Percentiles rank a stretch among this genome's conserved stretches.
Conservation (phyloP, 1,140 invertebrate genomes). For the Diachasma alloeum region DNA sequence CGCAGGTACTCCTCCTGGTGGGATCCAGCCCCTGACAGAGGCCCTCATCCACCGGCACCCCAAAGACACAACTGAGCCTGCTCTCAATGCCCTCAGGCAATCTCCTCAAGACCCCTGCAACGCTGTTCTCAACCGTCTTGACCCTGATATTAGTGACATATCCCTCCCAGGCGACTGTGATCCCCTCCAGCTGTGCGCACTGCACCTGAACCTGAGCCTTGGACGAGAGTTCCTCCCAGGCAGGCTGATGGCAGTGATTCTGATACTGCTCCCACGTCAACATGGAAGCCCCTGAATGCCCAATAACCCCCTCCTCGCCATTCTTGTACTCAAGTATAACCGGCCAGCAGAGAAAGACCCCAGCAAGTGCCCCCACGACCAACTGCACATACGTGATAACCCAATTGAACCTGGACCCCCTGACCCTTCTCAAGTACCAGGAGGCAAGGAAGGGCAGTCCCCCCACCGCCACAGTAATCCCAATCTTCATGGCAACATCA, state of each 20-base stretch:
- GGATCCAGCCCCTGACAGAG: conserved; percentile 63
- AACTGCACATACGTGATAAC: conserved; percentile 72
- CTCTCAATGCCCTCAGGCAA: background rate
- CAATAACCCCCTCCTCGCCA: conserved; percentile 28
- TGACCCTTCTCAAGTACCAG: conserved; percentile 71
- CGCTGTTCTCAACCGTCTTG: conserved; percentile 67
- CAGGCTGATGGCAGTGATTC: conserved; percentile 74
- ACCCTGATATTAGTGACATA: conserved; percentile 74
- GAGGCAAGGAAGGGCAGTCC: conserved; percentile 68
- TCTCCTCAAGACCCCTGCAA: background rate
- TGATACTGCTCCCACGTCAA: conserved; percentile 76
- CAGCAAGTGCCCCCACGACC: conserved; percentile 54
- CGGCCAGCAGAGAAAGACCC: conserved; percentile 63
- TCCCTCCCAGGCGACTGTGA: conserved; percentile 76
- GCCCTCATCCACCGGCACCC: conserved; percentile 66
- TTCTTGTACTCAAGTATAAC: conserved; percentile 61
- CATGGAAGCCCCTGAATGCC: conserved; percentile 49
- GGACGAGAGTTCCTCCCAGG: conserved; percentile 73
- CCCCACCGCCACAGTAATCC: conserved; percentile 67
- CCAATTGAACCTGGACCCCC: conserved; percentile 66
- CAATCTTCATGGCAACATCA: conserved; percentile 69
- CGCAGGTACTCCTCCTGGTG: conserved; percentile 64
- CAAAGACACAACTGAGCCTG: conserved; percentile 71
- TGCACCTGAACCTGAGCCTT: conserved; percentile 73
- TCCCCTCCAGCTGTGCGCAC: conserved; percentile 73